Percentiles rank a stretch among this genome's conserved stretches.
Evolutionary conservation across 2,113 vertebrate species (phyloP).

Genomic region (Pluvianellus socialis): DNA sequence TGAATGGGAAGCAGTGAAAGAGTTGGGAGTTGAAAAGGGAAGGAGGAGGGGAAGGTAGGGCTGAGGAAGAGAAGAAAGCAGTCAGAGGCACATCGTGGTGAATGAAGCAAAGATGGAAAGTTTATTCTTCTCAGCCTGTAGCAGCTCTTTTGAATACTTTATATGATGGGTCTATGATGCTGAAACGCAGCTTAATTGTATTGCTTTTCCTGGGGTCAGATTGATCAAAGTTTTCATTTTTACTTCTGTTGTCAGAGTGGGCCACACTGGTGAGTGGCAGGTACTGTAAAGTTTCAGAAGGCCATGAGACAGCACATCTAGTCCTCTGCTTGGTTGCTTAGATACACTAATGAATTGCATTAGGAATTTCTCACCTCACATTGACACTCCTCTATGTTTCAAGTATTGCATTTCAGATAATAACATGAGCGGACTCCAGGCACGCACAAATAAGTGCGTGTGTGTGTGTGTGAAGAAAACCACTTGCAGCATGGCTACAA

Average conservation of each 20-base stretch:
- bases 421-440: neutral
- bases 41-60: slow-evolving; percentile 54
- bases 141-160: neutral
- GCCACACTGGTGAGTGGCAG: neutral
- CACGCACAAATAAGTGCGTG: neutral
- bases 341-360: slow-evolving; percentile 25
- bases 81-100: neutral
- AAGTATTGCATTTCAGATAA: neutral
- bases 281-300: slow-evolving; percentile 44
- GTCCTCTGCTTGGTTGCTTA: slow-evolving; percentile 22
- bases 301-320: slow-evolving; percentile 24
- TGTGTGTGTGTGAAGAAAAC: neutral
- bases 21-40: slow-evolving; percentile 49
- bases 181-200: neutral
- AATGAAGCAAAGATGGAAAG: slow-evolving; percentile 1
- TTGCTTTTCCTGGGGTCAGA: neutral
- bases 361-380: slow-evolving; percentile 30
- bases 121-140: neutral
- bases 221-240: slow-evolving; percentile 13
- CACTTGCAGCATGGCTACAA: neutral
- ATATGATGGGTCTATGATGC: neutral
- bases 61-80: slow-evolving; percentile 39
- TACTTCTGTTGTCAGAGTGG: neutral
- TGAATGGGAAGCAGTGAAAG: slow-evolving; percentile 65
- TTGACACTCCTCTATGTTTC: neutral